Conservation (phyloP, 2,888 invertebrate genomes). For the Hypsopygia costalis region DNA sequence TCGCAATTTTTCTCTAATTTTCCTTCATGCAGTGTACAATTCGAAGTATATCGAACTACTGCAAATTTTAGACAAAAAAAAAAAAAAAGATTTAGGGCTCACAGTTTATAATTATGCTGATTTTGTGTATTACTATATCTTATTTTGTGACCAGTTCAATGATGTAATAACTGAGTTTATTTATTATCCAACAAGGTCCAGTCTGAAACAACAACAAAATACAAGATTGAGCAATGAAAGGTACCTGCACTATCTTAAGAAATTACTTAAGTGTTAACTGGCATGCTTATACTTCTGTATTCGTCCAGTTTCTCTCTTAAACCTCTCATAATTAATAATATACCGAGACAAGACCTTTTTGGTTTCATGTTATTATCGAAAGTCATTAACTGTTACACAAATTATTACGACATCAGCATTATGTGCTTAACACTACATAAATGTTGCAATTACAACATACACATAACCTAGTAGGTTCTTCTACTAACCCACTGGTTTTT, state of each 20-base stretch:
- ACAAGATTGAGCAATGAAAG: slow-evolving; percentile 58
- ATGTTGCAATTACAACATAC: slow-evolving; percentile 20
- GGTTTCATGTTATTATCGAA: slow-evolving; percentile 3
- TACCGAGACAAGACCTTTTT: slow-evolving; percentile 1
- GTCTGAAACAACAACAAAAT: slow-evolving; percentile 35
- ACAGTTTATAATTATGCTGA: no score
- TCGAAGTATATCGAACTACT: no score
- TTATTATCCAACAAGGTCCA: slow-evolving; percentile 38
- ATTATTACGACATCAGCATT: slow-evolving; percentile 21
- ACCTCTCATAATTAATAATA: not conserved
- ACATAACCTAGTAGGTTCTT: slow-evolving; percentile 15
- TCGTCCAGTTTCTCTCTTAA: slow-evolving; percentile 4
- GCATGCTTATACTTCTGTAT: slow-evolving; percentile 25
- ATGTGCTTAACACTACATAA: slow-evolving; percentile 23
- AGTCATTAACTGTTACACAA: slow-evolving; percentile 14
- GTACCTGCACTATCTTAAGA: slow-evolving; percentile 37
- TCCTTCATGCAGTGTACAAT: no score
- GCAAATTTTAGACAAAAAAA: no score
- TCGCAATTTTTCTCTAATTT: not conserved
- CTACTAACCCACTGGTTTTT: slow-evolving; percentile 24
- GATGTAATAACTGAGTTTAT: slow-evolving; percentile 27
- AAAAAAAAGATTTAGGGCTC: no score
- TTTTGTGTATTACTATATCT: no score
- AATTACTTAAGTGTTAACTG: slow-evolving; percentile 18
- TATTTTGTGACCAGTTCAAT: not conserved